Evolutionary conservation across 2,797 vertebrate genomes (phyloP).

Genomic region (Coilia nasus): DNA sequence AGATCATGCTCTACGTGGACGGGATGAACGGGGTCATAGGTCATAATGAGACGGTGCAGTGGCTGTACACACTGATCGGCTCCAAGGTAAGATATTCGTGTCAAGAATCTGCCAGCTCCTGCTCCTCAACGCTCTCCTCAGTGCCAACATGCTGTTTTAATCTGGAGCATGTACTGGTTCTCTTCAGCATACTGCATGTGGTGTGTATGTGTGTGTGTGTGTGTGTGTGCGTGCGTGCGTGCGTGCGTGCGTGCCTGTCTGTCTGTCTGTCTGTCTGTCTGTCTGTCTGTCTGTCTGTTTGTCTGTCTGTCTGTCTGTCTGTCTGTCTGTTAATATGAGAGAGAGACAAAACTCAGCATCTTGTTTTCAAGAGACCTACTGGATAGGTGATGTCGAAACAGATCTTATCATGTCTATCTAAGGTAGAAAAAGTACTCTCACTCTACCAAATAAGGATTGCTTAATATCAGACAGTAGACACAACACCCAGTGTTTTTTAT

Average conservation of each 20-base stretch:
- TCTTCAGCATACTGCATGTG: neutral
- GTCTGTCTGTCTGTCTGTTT: neutral
- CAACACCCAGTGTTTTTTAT: neutral
- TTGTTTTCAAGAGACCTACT: neutral
- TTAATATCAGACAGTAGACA: neutral
- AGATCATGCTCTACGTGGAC: constrained; percentile 86
- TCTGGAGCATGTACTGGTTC: constrained; percentile 1
- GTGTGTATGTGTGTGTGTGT: neutral
- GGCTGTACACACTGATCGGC: constrained; percentile 92
- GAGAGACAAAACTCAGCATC: neutral
- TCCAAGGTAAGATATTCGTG: constrained; percentile 82
- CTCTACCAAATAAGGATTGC: neutral
- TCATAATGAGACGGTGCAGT: constrained; percentile 90
- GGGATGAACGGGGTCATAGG: constrained; percentile 96
- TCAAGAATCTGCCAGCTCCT: neutral
- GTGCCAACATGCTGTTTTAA: neutral
- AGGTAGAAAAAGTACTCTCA: neutral
- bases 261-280: neutral
- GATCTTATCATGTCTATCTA: neutral
- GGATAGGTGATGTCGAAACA: neutral
- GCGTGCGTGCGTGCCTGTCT: neutral
- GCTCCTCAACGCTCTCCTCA: neutral
- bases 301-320: neutral
- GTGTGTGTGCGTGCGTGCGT: neutral
- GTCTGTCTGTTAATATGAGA: neutral